Base-by-base conservation (phyloP, 1,140 invertebrate species). In the Heliconius congener region DNA sequence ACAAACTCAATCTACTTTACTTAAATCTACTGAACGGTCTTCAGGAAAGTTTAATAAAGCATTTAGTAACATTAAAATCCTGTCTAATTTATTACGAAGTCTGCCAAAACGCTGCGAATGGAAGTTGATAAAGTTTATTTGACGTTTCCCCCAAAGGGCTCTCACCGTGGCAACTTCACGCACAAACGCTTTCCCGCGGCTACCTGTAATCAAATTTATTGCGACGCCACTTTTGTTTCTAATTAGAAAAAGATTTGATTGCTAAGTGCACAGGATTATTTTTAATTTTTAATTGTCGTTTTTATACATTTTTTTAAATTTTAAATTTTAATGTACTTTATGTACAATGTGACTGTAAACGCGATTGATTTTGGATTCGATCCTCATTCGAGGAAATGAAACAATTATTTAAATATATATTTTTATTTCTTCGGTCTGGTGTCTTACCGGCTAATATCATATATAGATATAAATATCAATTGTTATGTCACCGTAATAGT, bases 41-140 rank as follows among this genome's bases (percentile, higher is more conserved):
- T 6, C 11, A 66, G 27, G 16, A 66, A 66, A 66, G 27, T 66
- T 66, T 66, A 5, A 16, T 30, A 72, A 72, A 42, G 34, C 34
- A 72, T 39, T 37, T 66, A 66, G 60, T 30, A 27, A 66, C 60
- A 66, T 66, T 30, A 30, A 66, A 66, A 66, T 37, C 39, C 39
- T 71, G n/a, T 78, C 71, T 78, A 73, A 74, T 84, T 77, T 73
- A 75, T 84, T 72, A 73, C 66, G 37, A 83, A 73, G 50, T 87
- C 84, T 83, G 82, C 70, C 77, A 80, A 80, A 37, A 79, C 78
- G 83, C 83, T 84, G 84, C 80, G 76, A 85, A 76, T 79, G 84
- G 83, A 85, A 86, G 83, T 86, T 85, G 84, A 83, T 82, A 85
- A 87, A 87, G 86, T 88, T 88, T 86, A 88, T 88, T 85, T 86